Percentiles rank a stretch among this genome's conserved stretches.
phyloP scores from a whole-genome alignment of 2,888 invertebrate genomes.

The Microctonus hyperodae region DNA sequence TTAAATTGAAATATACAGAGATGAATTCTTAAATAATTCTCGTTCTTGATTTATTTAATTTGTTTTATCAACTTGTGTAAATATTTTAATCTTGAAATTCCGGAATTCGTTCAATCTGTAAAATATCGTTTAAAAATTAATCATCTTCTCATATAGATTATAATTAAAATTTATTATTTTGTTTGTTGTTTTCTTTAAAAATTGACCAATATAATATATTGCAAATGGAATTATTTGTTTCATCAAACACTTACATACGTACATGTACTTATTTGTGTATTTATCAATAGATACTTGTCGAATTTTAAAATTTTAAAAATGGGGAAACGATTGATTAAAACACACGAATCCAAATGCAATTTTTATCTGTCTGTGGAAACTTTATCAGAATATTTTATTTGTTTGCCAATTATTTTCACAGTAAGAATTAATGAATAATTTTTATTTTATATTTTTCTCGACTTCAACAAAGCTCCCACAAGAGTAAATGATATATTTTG shows the following conservation, averaged over 20 bases:
- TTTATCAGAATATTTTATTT: neutral
- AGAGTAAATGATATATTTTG: neutral
- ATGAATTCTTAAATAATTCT: neutral
- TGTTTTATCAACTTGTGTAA: no score
- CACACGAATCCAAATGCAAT: neutral
- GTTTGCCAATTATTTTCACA: neutral
- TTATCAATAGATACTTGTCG: neutral
- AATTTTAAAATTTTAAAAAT: neutral
- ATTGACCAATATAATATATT: slow-evolving; percentile 28
- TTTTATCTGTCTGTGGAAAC: neutral
- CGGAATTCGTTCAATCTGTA: neutral
- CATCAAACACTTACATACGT: slow-evolving; percentile 42
- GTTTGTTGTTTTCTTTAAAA: no score
- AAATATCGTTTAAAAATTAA: neutral
- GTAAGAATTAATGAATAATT: neutral
- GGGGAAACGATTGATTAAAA: neutral
- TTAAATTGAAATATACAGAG: neutral
- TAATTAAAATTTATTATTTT: neutral
- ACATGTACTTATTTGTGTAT: neutral
- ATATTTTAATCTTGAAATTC: neutral
- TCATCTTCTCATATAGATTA: neutral
- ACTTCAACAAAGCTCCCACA: neutral
- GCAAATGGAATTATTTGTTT: slow-evolving; percentile 31
- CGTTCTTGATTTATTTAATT: neutral
- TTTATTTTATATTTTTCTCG: slow-evolving; percentile 44